Conservation (phyloP, 37 sponge, comb jelly and placozoan species). For the Chondrosia reniformis region DNA sequence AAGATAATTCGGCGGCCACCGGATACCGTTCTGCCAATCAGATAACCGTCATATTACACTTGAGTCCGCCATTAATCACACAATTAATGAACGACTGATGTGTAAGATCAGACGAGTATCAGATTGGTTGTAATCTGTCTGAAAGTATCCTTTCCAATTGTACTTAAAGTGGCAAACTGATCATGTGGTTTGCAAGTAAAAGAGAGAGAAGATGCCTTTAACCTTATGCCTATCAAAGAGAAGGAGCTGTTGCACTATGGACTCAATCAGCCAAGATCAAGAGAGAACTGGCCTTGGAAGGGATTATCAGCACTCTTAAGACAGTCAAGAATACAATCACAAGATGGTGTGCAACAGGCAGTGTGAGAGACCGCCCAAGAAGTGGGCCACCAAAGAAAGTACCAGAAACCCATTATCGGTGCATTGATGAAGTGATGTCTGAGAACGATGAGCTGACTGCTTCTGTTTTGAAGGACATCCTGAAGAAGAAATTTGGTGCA, state of each 20-base stretch:
- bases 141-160: no score
- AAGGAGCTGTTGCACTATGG: not conserved
- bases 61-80: no score
- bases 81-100: no score
- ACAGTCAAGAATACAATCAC: not conserved
- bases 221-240: not conserved
- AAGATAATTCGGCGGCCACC: no score
- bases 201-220: no score
- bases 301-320: not conserved
- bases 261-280: not conserved
- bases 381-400: not conserved
- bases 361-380: not conserved
- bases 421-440: not conserved
- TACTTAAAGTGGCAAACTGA: no score
- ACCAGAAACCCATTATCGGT: not conserved
- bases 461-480: not conserved
- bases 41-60: no score
- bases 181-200: no score
- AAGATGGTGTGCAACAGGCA: not conserved
- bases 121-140: no score
- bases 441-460: constrained; percentile 31
- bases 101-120: no score
- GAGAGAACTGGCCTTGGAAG: not conserved
- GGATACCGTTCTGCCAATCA: no score
- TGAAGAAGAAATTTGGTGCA: not conserved